These are phyloP conservation scores for Sicus ferrugineus DNA, from an alignment of 2,888 invertebrate genomes.

Conservation along the genomic window DNA sequence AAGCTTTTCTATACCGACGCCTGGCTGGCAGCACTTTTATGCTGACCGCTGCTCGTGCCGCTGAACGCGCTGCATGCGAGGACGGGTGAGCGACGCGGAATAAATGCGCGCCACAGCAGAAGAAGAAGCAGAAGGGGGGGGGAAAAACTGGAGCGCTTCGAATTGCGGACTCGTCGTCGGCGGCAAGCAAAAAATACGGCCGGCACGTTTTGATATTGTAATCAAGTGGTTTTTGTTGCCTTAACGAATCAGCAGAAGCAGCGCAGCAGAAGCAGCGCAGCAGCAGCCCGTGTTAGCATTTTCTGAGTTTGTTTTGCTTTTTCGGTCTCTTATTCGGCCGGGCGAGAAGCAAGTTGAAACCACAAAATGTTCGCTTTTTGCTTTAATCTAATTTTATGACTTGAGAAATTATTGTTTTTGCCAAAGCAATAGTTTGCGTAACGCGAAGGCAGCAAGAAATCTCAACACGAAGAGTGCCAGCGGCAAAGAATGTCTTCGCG, in stretches of 20 bases:
- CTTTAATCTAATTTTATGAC: not conserved
- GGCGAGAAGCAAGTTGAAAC: not conserved
- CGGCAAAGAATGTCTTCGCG: not conserved
- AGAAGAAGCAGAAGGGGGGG: not conserved
- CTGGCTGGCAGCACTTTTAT: not conserved
- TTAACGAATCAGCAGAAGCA: no score
- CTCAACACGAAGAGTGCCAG: not conserved
- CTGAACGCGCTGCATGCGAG: not conserved
- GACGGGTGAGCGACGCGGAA: not conserved
- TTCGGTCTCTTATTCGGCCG: not conserved
- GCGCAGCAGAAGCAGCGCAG: no score
- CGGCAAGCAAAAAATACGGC: not conserved
- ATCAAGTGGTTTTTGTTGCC: constrained; percentile 32
- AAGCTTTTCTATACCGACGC: not conserved
- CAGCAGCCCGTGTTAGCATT: not conserved
- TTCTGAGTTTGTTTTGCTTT: not conserved
- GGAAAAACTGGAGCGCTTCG: not conserved
- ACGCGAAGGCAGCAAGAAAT: not conserved
- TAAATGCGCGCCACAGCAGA: not conserved
- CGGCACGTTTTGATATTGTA: constrained; percentile 29
- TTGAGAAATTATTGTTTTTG: not conserved
- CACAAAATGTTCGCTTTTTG: not conserved
- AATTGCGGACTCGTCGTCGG: not conserved
- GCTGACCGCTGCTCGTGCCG: not conserved
- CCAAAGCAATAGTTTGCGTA: not conserved